A percentile compares a stretch with the other conserved stretches of the same genome.
Conservation (phyloP, 2,888 invertebrate species). For the Alloplasta piceator region DNA sequence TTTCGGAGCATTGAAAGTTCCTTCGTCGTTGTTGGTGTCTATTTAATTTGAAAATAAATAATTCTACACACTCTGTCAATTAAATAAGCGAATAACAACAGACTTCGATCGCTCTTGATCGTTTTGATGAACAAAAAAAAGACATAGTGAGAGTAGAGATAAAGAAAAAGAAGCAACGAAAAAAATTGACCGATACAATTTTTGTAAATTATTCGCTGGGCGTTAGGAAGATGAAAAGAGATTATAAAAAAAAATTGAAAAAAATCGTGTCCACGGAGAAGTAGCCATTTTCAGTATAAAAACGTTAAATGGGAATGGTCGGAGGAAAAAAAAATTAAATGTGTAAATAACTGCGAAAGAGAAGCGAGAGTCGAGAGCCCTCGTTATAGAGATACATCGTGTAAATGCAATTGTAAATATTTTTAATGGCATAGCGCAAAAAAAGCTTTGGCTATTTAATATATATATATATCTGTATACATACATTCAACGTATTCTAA, state of each 20-base stretch:
- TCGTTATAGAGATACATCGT: slow-evolving; percentile 51
- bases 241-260: slow-evolving; percentile 8
- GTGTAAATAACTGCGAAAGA: slow-evolving; percentile 58
- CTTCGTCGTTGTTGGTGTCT: slow-evolving; percentile 27
- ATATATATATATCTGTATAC: slow-evolving; percentile 26
- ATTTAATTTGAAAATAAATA: slow-evolving; percentile 28
- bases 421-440: slow-evolving; percentile 70
- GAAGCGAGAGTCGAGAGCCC: slow-evolving; percentile 27
- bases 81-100: slow-evolving; percentile 47
- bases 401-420: slow-evolving; percentile 69
- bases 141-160: background rate
- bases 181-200: slow-evolving; percentile 38
- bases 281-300: background rate
- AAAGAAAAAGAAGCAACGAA: slow-evolving; percentile 26
- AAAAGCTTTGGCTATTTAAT: slow-evolving; percentile 70
- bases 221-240: background rate
- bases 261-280: slow-evolving; percentile 9
- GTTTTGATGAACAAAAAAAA: slow-evolving; percentile 34
- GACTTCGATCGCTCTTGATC: slow-evolving; percentile 31
- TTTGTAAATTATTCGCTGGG: slow-evolving; percentile 36
- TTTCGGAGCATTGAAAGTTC: slow-evolving; percentile 45
- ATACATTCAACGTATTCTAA: slow-evolving; percentile 21
- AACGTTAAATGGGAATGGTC: background rate
- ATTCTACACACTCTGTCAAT: slow-evolving; percentile 63
- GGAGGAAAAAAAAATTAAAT: slow-evolving; percentile 41